Conservation (phyloP, 2,888 invertebrate species). For the Drosophila vallismaia region DNA sequence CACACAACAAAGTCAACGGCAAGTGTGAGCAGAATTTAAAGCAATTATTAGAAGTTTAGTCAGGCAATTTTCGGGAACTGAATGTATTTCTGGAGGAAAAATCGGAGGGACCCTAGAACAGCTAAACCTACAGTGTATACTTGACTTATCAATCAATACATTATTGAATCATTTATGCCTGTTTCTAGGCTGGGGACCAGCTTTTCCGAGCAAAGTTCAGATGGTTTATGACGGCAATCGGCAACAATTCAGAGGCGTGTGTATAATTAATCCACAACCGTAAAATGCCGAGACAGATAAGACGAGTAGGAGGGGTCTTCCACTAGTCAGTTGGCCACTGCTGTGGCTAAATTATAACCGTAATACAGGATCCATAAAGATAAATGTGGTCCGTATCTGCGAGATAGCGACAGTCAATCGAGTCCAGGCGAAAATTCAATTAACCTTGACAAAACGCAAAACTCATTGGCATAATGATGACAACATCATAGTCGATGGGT, state of each 20-base stretch:
- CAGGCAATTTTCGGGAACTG: background rate
- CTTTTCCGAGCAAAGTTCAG: constrained; percentile 34
- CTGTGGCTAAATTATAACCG: constrained; percentile 59
- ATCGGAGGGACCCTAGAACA: background rate
- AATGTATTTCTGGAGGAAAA: background rate
- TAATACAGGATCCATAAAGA: constrained; percentile 68
- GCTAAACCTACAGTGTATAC: background rate
- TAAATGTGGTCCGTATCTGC: constrained; percentile 54
- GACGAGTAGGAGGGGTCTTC: constrained; percentile 8
- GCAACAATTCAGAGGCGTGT: constrained; percentile 55
- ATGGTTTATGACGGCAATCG: constrained; percentile 53
- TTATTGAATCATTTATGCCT: background rate
- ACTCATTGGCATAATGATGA: constrained; percentile 59
- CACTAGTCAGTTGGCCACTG: constrained; percentile 28
- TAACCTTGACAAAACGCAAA: constrained; percentile 58
- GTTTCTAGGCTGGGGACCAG: constrained; percentile 5
- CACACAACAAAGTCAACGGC: constrained; percentile 26
- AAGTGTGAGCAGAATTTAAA: constrained; percentile 42
- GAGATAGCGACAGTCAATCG: constrained; percentile 56
- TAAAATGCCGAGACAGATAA: constrained; percentile 21
- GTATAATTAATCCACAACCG: constrained; percentile 45
- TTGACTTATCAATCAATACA: background rate
- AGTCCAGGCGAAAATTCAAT: constrained; percentile 60
- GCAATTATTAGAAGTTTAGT: constrained; percentile 46
- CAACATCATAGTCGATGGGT: constrained; percentile 49